Percentiles rank a stretch among this genome's conserved stretches.
Conservation (phyloP, 2,113 vertebrate genomes). For the Calcarius ornatus region DNA sequence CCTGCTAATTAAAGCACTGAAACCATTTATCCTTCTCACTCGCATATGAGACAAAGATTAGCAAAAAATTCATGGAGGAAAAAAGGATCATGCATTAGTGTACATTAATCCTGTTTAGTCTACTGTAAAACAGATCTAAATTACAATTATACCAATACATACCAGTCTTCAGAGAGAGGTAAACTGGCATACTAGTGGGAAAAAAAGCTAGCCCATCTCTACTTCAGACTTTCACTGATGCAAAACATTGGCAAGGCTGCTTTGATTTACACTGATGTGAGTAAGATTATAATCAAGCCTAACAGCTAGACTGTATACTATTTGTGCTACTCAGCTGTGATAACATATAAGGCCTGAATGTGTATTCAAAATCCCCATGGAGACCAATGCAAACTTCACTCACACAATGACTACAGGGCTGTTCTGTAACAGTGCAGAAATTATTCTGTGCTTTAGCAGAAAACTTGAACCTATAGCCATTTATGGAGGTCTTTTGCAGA, state of each 20-base stretch:
- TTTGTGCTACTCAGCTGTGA: neutral
- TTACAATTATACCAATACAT: neutral
- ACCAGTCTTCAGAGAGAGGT: neutral
- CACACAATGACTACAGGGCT: neutral
- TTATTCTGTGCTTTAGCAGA: neutral
- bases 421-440: neutral
- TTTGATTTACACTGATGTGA: slow-evolving; percentile 11
- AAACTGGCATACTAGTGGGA: neutral
- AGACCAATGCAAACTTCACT: neutral
- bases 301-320: neutral
- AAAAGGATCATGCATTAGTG: neutral
- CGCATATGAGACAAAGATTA: neutral
- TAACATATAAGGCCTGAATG: neutral
- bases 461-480: neutral
- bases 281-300: neutral
- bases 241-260: neutral
- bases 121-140: neutral
- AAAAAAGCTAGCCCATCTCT: neutral
- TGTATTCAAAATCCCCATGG: neutral
- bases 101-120: neutral
- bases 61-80: neutral
- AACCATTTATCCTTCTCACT: neutral
- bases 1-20: neutral
- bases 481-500: neutral
- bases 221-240: neutral